phyloP scores from a whole-genome alignment of 2,113 vertebrate genomes.

The Indicator indicator region DNA sequence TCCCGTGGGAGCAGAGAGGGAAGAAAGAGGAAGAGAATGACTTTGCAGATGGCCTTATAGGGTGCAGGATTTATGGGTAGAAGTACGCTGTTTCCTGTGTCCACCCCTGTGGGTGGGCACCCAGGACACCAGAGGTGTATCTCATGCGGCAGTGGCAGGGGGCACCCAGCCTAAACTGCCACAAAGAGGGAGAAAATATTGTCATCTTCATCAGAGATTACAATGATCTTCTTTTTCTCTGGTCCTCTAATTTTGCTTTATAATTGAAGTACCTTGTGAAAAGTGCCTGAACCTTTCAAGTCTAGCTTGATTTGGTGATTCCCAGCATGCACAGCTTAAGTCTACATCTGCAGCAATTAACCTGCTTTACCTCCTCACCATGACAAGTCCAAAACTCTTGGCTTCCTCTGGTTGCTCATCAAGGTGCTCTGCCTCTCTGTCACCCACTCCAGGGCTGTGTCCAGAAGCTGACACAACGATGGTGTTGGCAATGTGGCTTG shows the following conservation, averaged over 20 bases:
- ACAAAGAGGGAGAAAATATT: background rate
- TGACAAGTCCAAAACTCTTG: background rate
- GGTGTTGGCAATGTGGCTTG: background rate
- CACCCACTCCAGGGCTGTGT: background rate
- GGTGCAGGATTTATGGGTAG: too few species aligned
- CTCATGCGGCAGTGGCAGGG: too few species aligned
- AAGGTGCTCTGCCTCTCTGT: background rate
- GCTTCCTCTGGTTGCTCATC: background rate
- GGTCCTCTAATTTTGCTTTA: background rate
- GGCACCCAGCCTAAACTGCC: too few species aligned
- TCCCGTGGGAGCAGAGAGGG: too few species aligned
- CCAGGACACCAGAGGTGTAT: too few species aligned
- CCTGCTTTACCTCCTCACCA: background rate
- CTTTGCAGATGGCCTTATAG: too few species aligned
- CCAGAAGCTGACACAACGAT: background rate
- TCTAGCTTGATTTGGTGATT: background rate
- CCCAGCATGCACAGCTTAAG: background rate
- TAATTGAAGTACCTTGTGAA: background rate
- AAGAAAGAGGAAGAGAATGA: too few species aligned
- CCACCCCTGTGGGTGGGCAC: too few species aligned
- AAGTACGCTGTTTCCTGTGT: too few species aligned
- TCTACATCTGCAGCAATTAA: constrained; percentile 5
- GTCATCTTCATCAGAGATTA: background rate
- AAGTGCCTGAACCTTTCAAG: background rate
- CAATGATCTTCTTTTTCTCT: background rate